Evolutionary conservation across 2,113 vertebrate genomes (phyloP).

Genomic region (Xenopus tropicalis): DNA sequence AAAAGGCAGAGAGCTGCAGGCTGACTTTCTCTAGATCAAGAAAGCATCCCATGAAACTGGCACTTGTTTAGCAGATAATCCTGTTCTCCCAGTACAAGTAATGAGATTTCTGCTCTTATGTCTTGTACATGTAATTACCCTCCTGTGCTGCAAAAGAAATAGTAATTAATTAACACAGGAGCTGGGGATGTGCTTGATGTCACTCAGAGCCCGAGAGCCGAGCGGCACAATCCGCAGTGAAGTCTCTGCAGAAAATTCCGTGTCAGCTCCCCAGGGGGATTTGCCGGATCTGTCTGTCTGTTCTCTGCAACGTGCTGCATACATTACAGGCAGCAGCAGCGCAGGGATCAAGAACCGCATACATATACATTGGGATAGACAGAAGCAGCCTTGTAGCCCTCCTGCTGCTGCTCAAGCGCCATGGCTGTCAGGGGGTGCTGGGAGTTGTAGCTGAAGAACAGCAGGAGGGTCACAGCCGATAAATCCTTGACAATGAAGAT

Average conservation of each 20-base stretch:
- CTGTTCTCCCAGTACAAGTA: background rate
- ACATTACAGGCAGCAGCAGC: conserved; percentile 54
- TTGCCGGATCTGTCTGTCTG: conserved; percentile 67
- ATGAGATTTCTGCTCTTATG: background rate
- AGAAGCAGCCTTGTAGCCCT: no score
- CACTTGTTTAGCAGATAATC: no score
- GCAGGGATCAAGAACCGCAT: no score
- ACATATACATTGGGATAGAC: no score
- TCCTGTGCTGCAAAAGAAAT: background rate
- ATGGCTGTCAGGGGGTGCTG: no score
- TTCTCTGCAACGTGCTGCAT: conserved; percentile 55
- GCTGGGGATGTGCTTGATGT: background rate
- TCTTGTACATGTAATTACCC: background rate
- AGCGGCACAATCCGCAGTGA: conserved; percentile 42
- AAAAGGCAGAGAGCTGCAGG: no score
- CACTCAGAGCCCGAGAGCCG: background rate
- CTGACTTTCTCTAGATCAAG: no score
- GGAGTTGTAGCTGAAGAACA: no score
- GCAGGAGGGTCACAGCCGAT: background rate
- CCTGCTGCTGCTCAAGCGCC: no score
- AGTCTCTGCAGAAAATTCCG: conserved; percentile 58
- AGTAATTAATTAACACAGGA: background rate
- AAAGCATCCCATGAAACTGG: no score
- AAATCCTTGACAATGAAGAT: no score
- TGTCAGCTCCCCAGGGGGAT: conserved; percentile 65